These are phyloP conservation scores for Anthrax anthrax DNA, from an alignment of 2,888 invertebrate species.

Conservation along the genomic window DNA sequence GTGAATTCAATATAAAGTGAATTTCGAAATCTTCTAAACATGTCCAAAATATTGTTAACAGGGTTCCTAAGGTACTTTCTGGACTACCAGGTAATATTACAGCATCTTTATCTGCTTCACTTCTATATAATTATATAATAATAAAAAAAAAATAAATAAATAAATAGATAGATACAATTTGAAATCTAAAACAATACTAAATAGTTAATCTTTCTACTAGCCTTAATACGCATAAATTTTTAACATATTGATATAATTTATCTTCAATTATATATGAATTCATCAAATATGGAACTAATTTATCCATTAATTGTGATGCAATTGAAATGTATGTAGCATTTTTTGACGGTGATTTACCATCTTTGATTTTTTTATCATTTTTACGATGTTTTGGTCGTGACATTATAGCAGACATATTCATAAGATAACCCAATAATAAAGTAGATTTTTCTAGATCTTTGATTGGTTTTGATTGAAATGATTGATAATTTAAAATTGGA, in stretches of 20 bases:
- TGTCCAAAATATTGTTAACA: constrained; percentile 30
- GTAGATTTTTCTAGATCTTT: constrained; percentile 23
- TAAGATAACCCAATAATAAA: constrained; percentile 24
- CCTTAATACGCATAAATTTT: constrained; percentile 21
- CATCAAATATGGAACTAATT: constrained; percentile 45
- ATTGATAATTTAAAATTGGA: constrained; percentile 50
- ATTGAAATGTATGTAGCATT: constrained; percentile 43
- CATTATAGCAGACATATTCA: constrained; percentile 26
- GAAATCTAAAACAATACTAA: too few relatives aligned
- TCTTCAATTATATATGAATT: constrained; percentile 56
- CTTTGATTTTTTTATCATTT: constrained; percentile 5
- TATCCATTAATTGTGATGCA: constrained; percentile 41
- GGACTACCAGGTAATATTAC: constrained; percentile 19
- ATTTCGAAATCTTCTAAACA: constrained; percentile 30
- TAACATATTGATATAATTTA: constrained; percentile 42
- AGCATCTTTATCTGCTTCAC: constrained; percentile 21
- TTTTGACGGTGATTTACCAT: constrained; percentile 19
- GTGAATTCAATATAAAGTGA: constrained; percentile 24
- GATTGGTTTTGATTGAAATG: constrained; percentile 43
- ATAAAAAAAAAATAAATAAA: too few relatives aligned
- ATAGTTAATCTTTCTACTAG: constrained; percentile 9
- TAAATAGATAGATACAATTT: too few relatives aligned
- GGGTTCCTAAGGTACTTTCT: constrained; percentile 24
- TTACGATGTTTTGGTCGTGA: constrained; percentile 22
- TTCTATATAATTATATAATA: constrained; percentile 12